phyloP scores from a whole-genome alignment of 1,140 invertebrate species.

The Heliconius hewitsoni region DNA sequence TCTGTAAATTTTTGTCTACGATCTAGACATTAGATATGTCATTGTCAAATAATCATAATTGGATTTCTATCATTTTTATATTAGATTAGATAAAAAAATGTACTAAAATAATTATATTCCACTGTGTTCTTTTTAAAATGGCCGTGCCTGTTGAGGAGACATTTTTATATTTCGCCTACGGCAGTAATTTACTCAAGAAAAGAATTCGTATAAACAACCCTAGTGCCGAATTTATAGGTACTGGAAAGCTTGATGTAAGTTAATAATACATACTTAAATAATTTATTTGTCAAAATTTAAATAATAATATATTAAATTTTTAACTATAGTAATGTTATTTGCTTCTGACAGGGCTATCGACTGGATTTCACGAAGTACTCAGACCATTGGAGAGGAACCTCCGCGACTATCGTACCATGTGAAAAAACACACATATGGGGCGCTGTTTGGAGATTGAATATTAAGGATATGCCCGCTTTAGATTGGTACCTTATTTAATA shows the following conservation, averaged over 20 bases:
- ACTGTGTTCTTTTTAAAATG: conserved; percentile 1
- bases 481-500: conserved; percentile 82
- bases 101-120: neutral
- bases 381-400: conserved; percentile 87
- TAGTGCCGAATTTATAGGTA: conserved; percentile 65
- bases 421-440: conserved; percentile 86
- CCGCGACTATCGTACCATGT: conserved; percentile 88
- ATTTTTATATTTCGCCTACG: conserved; percentile 72
- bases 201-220: conserved; percentile 73
- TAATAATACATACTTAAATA: neutral
- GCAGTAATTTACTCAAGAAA: conserved; percentile 70
- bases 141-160: conserved; percentile 44
- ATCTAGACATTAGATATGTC: neutral
- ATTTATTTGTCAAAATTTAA: neutral
- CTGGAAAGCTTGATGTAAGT: conserved; percentile 62
- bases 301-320: neutral
- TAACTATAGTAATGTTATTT: neutral
- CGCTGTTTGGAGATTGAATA: conserved; percentile 88
- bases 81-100: neutral
- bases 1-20: neutral
- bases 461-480: conserved; percentile 83
- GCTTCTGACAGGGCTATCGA: conserved; percentile 83
- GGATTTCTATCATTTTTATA: neutral
- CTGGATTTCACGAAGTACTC: conserved; percentile 87
- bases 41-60: conserved; percentile 8